Percentiles rank a stretch among this genome's conserved stretches.
phyloP scores from a whole-genome alignment of 2,888 invertebrate genomes.

The Athetis lepigone region DNA sequence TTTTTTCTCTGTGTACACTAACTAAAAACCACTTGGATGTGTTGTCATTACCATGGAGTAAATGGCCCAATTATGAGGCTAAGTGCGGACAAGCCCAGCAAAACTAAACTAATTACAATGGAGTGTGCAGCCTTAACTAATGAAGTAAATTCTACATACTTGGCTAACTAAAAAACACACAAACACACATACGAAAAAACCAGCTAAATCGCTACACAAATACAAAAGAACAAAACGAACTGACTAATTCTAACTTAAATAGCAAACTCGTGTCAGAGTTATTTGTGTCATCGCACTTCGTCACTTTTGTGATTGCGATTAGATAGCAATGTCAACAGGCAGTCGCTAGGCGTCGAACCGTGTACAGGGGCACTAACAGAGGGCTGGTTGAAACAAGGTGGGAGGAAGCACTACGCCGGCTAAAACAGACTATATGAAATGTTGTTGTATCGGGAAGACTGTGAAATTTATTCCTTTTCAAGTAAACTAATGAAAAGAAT shows the following conservation, averaged over 20 bases:
- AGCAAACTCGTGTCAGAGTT: conserved; percentile 35
- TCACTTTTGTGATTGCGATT: conserved; percentile 39
- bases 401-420: conserved; percentile 75
- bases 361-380: conserved; percentile 54
- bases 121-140: background rate
- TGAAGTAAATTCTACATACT: conserved; percentile 9
- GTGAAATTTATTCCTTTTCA: conserved; percentile 34
- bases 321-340: conserved; percentile 41
- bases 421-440: conserved; percentile 46
- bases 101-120: no score
- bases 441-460: conserved; percentile 50
- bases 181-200: conserved; percentile 6
- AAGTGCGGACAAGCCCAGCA: no score
- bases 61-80: no score
- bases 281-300: conserved; percentile 47
- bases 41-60: conserved; percentile 2
- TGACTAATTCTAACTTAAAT: conserved; percentile 38
- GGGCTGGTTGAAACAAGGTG: conserved; percentile 65
- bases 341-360: conserved; percentile 34
- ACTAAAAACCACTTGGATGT: background rate
- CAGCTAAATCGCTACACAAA: conserved; percentile 14
- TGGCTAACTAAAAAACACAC: no score
- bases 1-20: background rate
- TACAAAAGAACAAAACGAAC: conserved; percentile 30
- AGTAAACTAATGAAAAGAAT: conserved; percentile 27